Percentiles rank a stretch among this genome's conserved stretches.
Evolutionary conservation across 2,888 invertebrate genomes (phyloP).

Genomic region (Oscheius sp.): DNA sequence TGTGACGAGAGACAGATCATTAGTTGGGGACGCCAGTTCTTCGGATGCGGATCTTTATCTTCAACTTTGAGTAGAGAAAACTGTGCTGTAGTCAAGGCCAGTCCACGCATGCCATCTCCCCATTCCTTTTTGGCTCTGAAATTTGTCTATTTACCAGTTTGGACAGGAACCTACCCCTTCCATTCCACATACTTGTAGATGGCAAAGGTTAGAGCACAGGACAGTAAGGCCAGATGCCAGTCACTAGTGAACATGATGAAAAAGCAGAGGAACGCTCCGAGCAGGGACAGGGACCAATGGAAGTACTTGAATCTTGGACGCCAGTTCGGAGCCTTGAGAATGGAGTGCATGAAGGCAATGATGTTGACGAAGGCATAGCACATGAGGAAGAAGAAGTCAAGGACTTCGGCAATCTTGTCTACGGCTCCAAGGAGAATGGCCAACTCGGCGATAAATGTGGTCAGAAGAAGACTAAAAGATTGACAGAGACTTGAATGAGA

Average conservation of each 20-base stretch:
- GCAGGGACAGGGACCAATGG: conserved; percentile 93
- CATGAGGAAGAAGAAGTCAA: conserved; percentile 90
- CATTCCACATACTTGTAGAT: conserved; percentile 99
- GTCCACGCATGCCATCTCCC: conserved; percentile 98
- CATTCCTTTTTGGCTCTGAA: conserved; percentile 94
- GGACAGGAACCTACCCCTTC: conserved; percentile 82
- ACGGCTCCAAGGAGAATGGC: conserved; percentile 91
- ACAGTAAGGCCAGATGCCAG: conserved; percentile 92
- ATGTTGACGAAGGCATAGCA: conserved; percentile 99
- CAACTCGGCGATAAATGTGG: conserved; percentile 78
- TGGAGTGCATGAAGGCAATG: conserved; percentile 96
- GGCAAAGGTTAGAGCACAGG: conserved; percentile 90
- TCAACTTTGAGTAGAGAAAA: conserved; percentile 93
- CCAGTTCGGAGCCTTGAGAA: conserved; percentile 94
- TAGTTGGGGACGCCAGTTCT: conserved; percentile 98
- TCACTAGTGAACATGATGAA: conserved; percentile 98
- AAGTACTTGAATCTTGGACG: conserved; percentile 96
- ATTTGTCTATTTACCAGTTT: neutral
- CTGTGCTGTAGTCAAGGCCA: conserved; percentile 95
- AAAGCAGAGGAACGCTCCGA: conserved; percentile 88
- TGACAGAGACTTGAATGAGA: neutral
- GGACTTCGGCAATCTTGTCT: conserved; percentile 89
- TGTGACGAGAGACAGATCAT: conserved; percentile 89
- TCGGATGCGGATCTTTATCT: conserved; percentile 95
- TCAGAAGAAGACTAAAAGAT: conserved; percentile 82